phyloP scores from a whole-genome alignment of 1,140 invertebrate genomes.

The Drosophila mojavensis region DNA sequence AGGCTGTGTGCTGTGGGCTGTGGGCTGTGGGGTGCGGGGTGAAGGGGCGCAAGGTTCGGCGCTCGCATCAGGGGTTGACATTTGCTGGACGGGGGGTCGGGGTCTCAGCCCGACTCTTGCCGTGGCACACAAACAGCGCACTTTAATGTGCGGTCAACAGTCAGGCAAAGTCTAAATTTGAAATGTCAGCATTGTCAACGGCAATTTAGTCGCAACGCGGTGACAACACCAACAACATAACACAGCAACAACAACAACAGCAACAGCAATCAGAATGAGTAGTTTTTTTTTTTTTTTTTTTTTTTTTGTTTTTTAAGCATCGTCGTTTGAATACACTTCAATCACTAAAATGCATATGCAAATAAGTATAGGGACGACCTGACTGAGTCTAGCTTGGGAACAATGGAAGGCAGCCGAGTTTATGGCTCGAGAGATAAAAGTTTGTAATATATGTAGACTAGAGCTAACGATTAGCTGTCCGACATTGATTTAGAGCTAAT shows the following conservation, averaged over 20 bases:
- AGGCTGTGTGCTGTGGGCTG: no score
- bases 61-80: background rate
- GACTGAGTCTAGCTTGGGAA: no score
- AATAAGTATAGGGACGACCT: background rate
- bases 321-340: constrained; percentile 4
- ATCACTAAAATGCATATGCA: background rate
- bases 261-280: constrained; percentile 1
- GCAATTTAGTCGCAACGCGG: constrained; percentile 55
- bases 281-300: background rate
- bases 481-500: no score
- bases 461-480: no score
- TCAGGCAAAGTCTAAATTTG: constrained; percentile 72
- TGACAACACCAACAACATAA: constrained; percentile 29
- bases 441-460: no score
- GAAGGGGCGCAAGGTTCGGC: background rate
- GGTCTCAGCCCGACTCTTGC: constrained; percentile 49
- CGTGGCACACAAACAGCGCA: constrained; percentile 71
- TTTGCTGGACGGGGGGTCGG: constrained; percentile 12
- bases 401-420: no score
- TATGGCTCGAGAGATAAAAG: no score
- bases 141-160: constrained; percentile 70
- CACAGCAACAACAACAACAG: constrained; percentile 12
- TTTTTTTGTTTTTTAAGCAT: background rate
- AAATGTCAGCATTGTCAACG: constrained; percentile 77
- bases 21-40: no score